Conservation (phyloP, 2,797 vertebrate species). For the Acropternis orthonyx region DNA sequence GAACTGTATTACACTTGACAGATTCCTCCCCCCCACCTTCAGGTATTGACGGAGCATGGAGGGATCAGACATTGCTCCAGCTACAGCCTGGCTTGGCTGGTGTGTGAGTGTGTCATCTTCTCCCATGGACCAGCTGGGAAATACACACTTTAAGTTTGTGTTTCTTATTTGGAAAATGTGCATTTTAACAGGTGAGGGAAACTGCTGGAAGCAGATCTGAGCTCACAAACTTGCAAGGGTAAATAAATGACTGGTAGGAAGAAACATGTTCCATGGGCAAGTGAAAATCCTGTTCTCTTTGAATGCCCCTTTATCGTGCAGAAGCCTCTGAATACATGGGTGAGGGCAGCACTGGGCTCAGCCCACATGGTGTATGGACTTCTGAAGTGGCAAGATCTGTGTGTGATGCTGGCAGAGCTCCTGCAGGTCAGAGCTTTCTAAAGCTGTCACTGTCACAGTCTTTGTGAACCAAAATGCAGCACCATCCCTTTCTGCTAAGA, state of each 20-base stretch:
- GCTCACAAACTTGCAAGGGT: not conserved
- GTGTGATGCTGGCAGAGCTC: not conserved
- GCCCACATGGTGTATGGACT: not conserved
- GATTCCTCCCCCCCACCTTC: not conserved
- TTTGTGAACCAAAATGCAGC: not conserved
- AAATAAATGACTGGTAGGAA: not conserved
- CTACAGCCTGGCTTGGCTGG: not conserved
- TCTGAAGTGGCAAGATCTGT: not conserved
- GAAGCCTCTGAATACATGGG: not conserved
- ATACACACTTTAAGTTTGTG: not conserved
- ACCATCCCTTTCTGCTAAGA: not conserved
- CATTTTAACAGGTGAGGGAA: not conserved
- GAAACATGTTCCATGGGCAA: not conserved
- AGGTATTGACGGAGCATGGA: not conserved
- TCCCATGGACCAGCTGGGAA: not conserved
- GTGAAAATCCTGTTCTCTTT: not conserved
- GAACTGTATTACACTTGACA: conserved; percentile 38
- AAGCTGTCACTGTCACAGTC: not conserved
- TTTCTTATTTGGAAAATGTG: not conserved
- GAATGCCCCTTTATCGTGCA: not conserved
- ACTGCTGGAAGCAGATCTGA: not conserved
- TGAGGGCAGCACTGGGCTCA: not conserved
- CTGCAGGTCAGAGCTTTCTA: not conserved
- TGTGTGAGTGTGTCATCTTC: not conserved
- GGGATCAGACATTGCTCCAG: not conserved